phyloP scores from a whole-genome alignment of 2,113 vertebrate species.

The Xenus cinereus region DNA sequence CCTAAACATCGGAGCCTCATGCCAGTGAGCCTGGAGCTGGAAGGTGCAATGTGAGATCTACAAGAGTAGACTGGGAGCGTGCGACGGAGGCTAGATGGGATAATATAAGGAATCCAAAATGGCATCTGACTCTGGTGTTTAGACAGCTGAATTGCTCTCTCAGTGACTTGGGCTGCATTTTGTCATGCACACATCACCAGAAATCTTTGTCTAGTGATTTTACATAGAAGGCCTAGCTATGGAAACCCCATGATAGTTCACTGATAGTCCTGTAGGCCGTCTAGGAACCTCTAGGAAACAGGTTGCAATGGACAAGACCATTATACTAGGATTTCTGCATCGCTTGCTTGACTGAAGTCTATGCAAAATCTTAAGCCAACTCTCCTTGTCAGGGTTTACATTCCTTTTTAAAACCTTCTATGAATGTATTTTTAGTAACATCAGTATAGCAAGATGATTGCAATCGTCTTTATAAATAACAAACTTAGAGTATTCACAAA shows the following conservation, averaged over 20 bases:
- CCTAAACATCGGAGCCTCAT: neutral
- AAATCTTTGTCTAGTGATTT: neutral
- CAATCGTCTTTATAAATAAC: neutral
- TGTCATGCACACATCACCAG: neutral
- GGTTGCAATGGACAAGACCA: neutral
- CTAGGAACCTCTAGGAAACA: neutral
- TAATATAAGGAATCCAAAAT: neutral
- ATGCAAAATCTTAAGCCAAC: neutral
- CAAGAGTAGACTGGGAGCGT: neutral
- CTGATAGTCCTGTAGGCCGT: neutral
- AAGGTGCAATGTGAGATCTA: neutral
- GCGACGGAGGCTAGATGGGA: neutral
- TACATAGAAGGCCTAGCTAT: neutral
- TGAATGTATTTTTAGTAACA: neutral
- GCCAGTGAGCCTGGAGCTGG: neutral
- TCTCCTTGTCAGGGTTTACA: neutral
- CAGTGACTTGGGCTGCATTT: neutral
- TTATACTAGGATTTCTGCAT: neutral
- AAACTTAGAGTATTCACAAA: neutral
- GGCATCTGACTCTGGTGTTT: neutral
- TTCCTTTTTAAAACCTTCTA: neutral
- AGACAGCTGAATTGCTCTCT: neutral
- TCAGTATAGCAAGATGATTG: neutral
- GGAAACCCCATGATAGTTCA: neutral
- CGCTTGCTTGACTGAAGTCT: neutral